Base-by-base conservation (phyloP, 2,888 invertebrate species). In the Callinectes sapidus region DNA sequence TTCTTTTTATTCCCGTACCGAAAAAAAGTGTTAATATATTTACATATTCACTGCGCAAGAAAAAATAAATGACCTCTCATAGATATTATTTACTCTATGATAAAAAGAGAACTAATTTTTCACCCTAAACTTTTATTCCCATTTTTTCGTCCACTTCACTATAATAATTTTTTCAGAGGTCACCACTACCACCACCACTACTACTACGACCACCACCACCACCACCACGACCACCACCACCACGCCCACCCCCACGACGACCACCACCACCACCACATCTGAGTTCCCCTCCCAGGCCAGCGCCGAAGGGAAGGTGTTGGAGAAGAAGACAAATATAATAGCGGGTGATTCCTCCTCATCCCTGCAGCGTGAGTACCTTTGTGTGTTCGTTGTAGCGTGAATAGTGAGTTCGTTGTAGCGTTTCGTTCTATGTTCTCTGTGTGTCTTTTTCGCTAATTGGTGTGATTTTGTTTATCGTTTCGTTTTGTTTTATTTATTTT, bases 241-340 rank as follows among this genome's bases (percentile, higher is more conserved):
- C 71, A 23, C 28, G 18, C 18, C 71, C n/a, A 71, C 71, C 71
- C 28, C n/a, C 71, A 71, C 71, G 10, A 28, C 71, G 1, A 71
- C 23, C 71, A 71, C 71, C 71, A 71, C 71, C 71, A n/a, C 71
- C 71, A 71, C 71, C 71, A 71, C 71, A 28, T 28, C 71, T 10
- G n/a, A 71, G 10, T 28, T n/a, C n/a, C 71, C 71, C 0, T 28
- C 28, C n/a, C 28, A n/a, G n/a, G 71, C 18, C 71, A 28, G 71
- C 28, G n/a, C 3, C 10, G 71, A 71, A 71, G 71, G 71, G 28
- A 71, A n/a, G 28, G 23, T 71, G 71, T 71, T 71, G 71, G 71
- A 71, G 71, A 71, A 61, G 61, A 61, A 71, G 71, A 71, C 71
- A 28, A 71, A 71, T 28, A 71, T 71, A 10, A 71, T 71, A 71